Evolutionary conservation across 2,113 vertebrate genomes (phyloP).

Genomic region (Sinocyclocheilus maitianheensis): DNA sequence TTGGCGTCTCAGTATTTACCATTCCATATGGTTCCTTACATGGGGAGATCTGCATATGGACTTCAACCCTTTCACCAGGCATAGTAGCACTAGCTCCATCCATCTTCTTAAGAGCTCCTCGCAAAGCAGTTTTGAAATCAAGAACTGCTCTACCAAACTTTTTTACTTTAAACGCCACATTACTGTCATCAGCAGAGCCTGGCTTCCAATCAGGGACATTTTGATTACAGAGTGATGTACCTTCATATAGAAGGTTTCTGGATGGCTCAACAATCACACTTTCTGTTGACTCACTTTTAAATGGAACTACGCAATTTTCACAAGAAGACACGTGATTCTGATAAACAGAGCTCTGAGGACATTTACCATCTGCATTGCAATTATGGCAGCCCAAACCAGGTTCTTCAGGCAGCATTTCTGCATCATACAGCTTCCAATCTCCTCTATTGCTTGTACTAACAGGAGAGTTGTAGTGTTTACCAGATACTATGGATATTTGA

Average conservation of each 20-base stretch:
- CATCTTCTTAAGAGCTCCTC: constrained; percentile 86
- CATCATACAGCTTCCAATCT: constrained; percentile 60
- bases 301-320: not conserved
- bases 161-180: constrained; percentile 83
- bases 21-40: constrained; percentile 48
- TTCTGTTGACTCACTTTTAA: constrained; percentile 47
- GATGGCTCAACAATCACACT: not conserved
- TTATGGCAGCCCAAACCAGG: constrained; percentile 45
- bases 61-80: constrained; percentile 62
- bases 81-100: constrained; percentile 68
- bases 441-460: constrained; percentile 64
- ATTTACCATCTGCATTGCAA: constrained; percentile 55
- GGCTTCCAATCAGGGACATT: constrained; percentile 7
- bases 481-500: constrained; percentile 53
- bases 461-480: constrained; percentile 68
- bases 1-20: not conserved
- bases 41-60: constrained; percentile 30
- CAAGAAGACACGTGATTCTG: constrained; percentile 51
- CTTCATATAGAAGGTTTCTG: not conserved
- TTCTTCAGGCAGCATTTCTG: constrained; percentile 29
- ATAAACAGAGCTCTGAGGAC: constrained; percentile 64
- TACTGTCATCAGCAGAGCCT: constrained; percentile 69
- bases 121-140: constrained; percentile 85
- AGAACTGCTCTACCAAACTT: constrained; percentile 85
- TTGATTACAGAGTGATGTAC: not conserved